A percentile compares a stretch with the other conserved stretches of the same genome.
Conservation (phyloP, 2,888 invertebrate genomes). For the Drosophila maculinotata region DNA sequence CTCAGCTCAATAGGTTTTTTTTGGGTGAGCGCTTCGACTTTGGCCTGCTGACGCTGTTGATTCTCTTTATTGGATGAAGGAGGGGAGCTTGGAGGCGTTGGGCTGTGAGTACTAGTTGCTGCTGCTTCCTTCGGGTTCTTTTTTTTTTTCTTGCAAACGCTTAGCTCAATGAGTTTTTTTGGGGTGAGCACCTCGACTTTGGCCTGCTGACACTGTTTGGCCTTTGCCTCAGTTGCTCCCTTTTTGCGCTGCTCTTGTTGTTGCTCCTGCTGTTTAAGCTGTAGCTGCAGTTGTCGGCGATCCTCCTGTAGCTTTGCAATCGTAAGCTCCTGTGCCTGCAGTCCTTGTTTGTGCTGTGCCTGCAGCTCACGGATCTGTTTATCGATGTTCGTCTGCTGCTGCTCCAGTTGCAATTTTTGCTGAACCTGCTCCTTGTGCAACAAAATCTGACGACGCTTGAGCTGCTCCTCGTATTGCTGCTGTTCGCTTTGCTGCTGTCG, state of each 20-base stretch:
- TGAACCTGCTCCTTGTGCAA: conserved; percentile 23
- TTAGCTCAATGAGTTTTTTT: not conserved
- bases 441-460: conserved; percentile 20
- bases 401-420: conserved; percentile 22
- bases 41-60: not conserved
- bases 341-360: conserved; percentile 25
- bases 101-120: conserved; percentile 7
- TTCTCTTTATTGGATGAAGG: not conserved
- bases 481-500: conserved; percentile 15
- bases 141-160: not conserved
- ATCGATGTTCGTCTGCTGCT: conserved; percentile 34
- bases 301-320: conserved; percentile 18
- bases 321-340: conserved; percentile 8
- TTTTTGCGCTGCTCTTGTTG: conserved; percentile 21
- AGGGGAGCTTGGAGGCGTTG: not conserved
- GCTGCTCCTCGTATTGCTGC: conserved; percentile 7
- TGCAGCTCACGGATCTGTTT: conserved; percentile 30
- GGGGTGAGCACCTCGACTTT: not conserved
- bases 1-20: not conserved
- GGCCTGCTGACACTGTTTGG: too few relatives aligned
- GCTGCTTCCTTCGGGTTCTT: conserved; percentile 4
- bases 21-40: not conserved
- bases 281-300: conserved; percentile 3
- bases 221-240: not conserved
- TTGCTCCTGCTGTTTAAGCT: conserved; percentile 1